Percentiles rank a stretch among this genome's conserved stretches.
phyloP scores from a whole-genome alignment of 2,113 vertebrate species.

The Bombycilla garrulus region DNA sequence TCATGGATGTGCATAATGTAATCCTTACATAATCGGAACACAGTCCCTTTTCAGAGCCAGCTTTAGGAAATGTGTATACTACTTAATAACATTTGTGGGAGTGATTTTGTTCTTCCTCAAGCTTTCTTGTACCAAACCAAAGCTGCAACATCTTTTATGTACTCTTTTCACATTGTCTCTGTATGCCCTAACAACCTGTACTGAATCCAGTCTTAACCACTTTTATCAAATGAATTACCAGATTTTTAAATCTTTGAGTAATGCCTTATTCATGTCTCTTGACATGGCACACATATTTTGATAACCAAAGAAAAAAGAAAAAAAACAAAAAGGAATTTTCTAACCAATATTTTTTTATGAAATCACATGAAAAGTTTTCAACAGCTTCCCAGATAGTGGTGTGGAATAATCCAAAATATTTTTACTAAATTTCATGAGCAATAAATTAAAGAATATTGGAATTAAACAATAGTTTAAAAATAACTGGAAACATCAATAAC shows the following conservation, averaged over 20 bases:
- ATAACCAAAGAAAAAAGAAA: neutral
- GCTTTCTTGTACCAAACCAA: neutral
- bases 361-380: neutral
- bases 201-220: neutral
- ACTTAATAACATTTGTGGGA: neutral
- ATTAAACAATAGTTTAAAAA: neutral
- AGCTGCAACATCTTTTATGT: neutral
- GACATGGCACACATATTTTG: neutral
- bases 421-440: neutral
- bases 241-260: neutral
- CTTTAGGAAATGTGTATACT: neutral
- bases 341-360: neutral
- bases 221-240: neutral
- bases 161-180: neutral
- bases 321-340: neutral
- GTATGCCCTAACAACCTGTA: neutral
- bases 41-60: neutral
- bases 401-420: neutral
- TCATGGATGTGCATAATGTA: neutral
- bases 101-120: neutral
- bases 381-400: neutral
- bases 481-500: neutral
- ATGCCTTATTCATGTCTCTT: neutral
- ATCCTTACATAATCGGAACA: neutral
- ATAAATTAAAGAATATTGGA: neutral